Percentiles rank a stretch among this genome's conserved stretches.
phyloP scores from a whole-genome alignment of 2,797 vertebrate species.

The Netta rufina region DNA sequence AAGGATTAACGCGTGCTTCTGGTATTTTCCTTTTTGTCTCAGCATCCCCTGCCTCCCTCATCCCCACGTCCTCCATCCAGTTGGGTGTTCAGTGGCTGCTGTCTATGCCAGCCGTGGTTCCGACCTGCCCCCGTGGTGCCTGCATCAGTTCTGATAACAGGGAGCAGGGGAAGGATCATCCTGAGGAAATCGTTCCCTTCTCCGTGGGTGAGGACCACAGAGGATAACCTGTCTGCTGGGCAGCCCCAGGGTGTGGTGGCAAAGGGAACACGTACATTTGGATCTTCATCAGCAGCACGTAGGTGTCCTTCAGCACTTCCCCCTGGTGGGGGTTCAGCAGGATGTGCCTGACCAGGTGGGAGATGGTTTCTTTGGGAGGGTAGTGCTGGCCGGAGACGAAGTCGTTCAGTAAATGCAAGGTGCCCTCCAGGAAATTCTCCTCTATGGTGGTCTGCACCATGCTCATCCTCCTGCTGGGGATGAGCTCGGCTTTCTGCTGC shows the following conservation, averaged over 20 bases:
- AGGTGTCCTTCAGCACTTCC: constrained; percentile 84
- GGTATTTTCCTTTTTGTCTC: neutral
- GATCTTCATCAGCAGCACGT: constrained; percentile 90
- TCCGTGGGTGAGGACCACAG: neutral
- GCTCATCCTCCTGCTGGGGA: constrained; percentile 85
- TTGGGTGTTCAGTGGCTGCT: neutral
- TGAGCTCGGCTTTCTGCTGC: constrained; percentile 71
- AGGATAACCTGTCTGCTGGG: neutral
- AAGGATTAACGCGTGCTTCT: fast-evolving
- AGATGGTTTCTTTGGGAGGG: constrained; percentile 85
- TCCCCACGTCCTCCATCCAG: neutral
- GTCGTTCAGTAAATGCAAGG: constrained; percentile 89
- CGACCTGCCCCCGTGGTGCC: neutral
- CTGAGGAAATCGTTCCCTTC: neutral
- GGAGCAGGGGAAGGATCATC: neutral
- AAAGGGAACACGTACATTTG: constrained; percentile 84
- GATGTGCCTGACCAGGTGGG: constrained; percentile 85
- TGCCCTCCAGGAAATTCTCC: constrained; percentile 87
- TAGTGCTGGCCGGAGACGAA: constrained; percentile 84
- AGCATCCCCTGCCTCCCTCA: neutral
- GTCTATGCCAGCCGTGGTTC: neutral
- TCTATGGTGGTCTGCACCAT: constrained; percentile 89
- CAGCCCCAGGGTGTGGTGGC: neutral
- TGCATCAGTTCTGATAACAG: neutral
- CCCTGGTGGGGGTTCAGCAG: constrained; percentile 80